Percentiles rank a stretch among this genome's conserved stretches.
phyloP scores from a whole-genome alignment of 2,888 invertebrate genomes.

The Dysmachus trigonus region DNA sequence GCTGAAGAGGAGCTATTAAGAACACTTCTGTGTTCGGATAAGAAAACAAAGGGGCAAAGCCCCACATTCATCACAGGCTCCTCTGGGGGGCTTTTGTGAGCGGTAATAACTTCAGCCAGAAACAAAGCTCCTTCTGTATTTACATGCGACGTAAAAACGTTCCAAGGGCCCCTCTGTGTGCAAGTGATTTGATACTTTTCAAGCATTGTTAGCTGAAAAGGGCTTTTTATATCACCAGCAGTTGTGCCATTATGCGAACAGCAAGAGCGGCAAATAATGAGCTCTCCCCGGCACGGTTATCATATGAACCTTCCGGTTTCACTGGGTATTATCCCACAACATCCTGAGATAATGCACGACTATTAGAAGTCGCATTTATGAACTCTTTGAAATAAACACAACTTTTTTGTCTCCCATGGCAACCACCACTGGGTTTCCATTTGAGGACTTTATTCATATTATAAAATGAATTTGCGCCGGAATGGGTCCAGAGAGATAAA shows the following conservation, averaged over 20 bases:
- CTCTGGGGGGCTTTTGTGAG: conserved; percentile 42
- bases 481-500: not conserved
- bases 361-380: conserved; percentile 23
- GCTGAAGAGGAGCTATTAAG: conserved; percentile 11
- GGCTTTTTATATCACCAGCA: conserved; percentile 45
- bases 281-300: conserved; percentile 29
- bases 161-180: conserved; percentile 38
- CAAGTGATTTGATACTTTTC: conserved; percentile 48
- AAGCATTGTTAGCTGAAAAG: conserved; percentile 45
- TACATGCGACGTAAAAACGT: conserved; percentile 45
- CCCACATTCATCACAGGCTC: conserved; percentile 40
- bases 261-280: conserved; percentile 22
- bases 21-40: conserved; percentile 40
- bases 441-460: not conserved
- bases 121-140: conserved; percentile 45
- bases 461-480: not conserved
- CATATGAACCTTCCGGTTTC: conserved; percentile 27
- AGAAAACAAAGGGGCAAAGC: conserved; percentile 43
- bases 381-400: conserved; percentile 5
- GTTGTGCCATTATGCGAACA: conserved; percentile 45
- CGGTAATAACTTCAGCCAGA: conserved; percentile 46
- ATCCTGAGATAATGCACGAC: conserved; percentile 1
- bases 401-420: conserved; percentile 6
- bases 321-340: conserved; percentile 8
- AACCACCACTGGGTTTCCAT: not conserved